Percentiles rank a stretch among this genome's conserved stretches.
Evolutionary conservation across 2,888 invertebrate genomes (phyloP).

Genomic region (Athalia rosae): DNA sequence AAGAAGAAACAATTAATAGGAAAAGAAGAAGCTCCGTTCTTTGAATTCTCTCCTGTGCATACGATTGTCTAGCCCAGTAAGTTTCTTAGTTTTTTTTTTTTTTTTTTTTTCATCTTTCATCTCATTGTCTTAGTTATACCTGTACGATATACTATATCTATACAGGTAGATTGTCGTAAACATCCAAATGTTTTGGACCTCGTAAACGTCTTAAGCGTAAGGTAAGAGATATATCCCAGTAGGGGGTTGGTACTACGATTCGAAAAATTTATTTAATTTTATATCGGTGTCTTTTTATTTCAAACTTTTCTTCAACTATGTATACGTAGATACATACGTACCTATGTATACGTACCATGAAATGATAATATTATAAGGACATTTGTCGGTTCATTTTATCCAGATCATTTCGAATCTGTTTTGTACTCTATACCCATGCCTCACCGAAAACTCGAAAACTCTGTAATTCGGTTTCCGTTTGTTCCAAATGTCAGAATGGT

Average conservation of each 20-base stretch:
- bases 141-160: background rate
- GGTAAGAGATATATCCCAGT: background rate
- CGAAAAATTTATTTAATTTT: background rate
- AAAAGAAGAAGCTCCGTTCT: constrained; percentile 9
- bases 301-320: background rate
- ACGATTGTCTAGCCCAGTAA: background rate
- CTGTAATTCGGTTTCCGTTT: no score
- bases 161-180: constrained; percentile 16
- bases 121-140: constrained; percentile 26
- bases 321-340: background rate
- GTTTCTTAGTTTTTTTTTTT: background rate
- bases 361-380: no score
- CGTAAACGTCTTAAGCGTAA: constrained; percentile 38
- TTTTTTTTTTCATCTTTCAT: background rate
- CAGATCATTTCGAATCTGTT: background rate
- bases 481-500: no score
- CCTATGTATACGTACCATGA: background rate
- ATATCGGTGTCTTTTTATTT: background rate
- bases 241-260: background rate
- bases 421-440: background rate
- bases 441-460: background rate
- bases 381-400: background rate
- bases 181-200: constrained; percentile 24
- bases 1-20: constrained; percentile 5
- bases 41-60: background rate